Evolutionary conservation across 2,888 invertebrate genomes (phyloP), one percentile per base, ranked within the genome.

Genomic region (Mythimna ferrago): DNA sequence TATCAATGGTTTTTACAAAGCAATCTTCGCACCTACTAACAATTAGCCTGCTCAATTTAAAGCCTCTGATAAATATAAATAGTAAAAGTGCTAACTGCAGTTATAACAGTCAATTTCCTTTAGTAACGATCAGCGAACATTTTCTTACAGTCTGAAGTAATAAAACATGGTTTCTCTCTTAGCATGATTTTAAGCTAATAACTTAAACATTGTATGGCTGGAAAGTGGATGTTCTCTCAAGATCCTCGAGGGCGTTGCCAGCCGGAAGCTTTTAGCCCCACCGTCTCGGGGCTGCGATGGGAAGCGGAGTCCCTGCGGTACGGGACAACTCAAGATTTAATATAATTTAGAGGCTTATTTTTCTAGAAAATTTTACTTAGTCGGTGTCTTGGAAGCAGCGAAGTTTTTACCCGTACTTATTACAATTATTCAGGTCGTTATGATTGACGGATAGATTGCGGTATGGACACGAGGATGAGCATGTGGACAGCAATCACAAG

Each of bases 221-320:
- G 65, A 64, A 71, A 67, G 66, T 64, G 67, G 61, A 70, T 71
- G 69, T 51, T 51, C 44, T 69, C 67, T 64, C 21, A 16, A 26
- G 51, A 62, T 16, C 60, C 65, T 53, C 73, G n/a, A 57, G 73
- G 62, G 71, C 61, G 62, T 41, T 65, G 66, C 56, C 70, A 60
- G 63, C 67, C 84, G 82, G 82, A 82, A 82, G 78, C 82, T 82
- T 77, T 81, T 74, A 84, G 26, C 41, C 62, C n/a, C 57, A 65
- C 14, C 66, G 60, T 61, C 5, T 26, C 19, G 58, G 72, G 48
- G n/a, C 61, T 53, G n/a, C 44, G 11, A 44, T 65, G 65, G 51
- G 66, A 48, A 38, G 35, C 21, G 35, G 44, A 21, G 26, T 65
- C 66, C 72, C 73, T 35, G 4, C n/a, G 82, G 61, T 35, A 57